phyloP scores from a whole-genome alignment of 2,797 vertebrate species.

The Antrozous pallidus region DNA sequence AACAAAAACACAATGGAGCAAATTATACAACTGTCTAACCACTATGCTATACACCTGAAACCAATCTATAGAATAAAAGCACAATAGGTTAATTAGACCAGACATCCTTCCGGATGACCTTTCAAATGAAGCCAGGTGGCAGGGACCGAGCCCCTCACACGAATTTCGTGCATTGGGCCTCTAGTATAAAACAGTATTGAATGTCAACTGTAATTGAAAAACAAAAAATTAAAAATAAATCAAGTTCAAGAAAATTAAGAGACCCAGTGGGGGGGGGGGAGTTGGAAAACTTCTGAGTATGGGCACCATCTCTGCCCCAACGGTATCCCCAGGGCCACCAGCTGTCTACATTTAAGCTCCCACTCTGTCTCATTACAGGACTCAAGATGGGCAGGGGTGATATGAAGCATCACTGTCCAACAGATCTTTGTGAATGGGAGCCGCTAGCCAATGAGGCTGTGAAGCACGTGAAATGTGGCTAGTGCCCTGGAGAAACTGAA shows the following conservation, averaged over 20 bases:
- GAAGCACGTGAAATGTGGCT: background rate
- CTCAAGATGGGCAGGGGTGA: background rate
- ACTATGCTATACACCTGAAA: background rate
- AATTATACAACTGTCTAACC: background rate
- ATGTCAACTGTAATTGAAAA: background rate
- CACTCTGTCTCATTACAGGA: background rate
- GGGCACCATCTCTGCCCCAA: background rate
- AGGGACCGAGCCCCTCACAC: too few relatives aligned
- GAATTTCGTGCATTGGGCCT: too few relatives aligned
- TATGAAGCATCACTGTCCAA: background rate
- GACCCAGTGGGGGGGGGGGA: background rate
- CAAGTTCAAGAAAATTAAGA: background rate
- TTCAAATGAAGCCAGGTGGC: too few relatives aligned
- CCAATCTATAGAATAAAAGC: background rate
- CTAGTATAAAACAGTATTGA: background rate
- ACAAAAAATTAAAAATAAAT: background rate
- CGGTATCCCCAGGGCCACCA: background rate
- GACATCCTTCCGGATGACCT: too few relatives aligned
- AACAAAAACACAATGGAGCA: background rate
- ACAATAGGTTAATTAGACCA: too few relatives aligned
- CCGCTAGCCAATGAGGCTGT: background rate
- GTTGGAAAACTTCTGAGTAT: background rate
- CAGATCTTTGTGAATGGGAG: background rate
- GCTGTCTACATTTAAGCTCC: background rate
- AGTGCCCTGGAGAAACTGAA: background rate